Percentiles rank a stretch among this genome's conserved stretches.
Conservation (phyloP, 2,888 invertebrate genomes). For the Oegoconia quadripuncta region DNA sequence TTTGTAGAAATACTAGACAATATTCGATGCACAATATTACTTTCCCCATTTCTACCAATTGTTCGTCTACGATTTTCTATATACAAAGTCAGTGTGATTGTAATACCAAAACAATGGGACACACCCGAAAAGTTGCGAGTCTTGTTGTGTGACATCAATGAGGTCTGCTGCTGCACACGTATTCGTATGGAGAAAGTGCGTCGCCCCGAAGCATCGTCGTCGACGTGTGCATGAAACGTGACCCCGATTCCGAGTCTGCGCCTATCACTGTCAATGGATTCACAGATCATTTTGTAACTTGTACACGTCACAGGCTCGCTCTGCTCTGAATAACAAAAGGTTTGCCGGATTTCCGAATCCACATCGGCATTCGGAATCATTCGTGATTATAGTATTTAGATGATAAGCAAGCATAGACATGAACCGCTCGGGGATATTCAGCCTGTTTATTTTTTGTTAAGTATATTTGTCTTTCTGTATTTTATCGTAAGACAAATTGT, state of each 20-base stretch:
- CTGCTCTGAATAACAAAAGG: conserved; percentile 65
- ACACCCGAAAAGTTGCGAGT: background rate
- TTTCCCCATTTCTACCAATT: too few species aligned
- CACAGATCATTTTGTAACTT: conserved; percentile 53
- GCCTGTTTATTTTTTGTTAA: too few species aligned
- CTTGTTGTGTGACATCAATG: background rate
- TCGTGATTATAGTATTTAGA: too few species aligned
- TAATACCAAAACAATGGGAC: too few species aligned
- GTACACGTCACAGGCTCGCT: conserved; percentile 63
- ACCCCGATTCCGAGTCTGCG: conserved; percentile 51
- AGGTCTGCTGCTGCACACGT: conserved; percentile 13
- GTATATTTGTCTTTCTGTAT: too few species aligned
- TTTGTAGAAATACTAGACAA: conserved; percentile 58
- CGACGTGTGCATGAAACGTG: conserved; percentile 40
- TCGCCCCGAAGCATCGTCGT: conserved; percentile 29
- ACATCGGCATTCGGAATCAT: conserved; percentile 28
- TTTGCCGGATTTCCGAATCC: conserved; percentile 68
- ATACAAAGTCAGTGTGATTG: too few species aligned
- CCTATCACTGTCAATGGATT: conserved; percentile 39
- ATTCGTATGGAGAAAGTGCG: conserved; percentile 60
- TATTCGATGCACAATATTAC: conserved; percentile 44
- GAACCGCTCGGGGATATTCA: too few species aligned
- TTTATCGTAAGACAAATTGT: too few species aligned
- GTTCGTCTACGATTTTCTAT: too few species aligned
- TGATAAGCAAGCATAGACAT: too few species aligned